A percentile compares a stretch with the other conserved stretches of the same genome.
These are phyloP conservation scores for Drosophila limbata DNA, from an alignment of 2,888 invertebrate species.

Conservation along the genomic window DNA sequence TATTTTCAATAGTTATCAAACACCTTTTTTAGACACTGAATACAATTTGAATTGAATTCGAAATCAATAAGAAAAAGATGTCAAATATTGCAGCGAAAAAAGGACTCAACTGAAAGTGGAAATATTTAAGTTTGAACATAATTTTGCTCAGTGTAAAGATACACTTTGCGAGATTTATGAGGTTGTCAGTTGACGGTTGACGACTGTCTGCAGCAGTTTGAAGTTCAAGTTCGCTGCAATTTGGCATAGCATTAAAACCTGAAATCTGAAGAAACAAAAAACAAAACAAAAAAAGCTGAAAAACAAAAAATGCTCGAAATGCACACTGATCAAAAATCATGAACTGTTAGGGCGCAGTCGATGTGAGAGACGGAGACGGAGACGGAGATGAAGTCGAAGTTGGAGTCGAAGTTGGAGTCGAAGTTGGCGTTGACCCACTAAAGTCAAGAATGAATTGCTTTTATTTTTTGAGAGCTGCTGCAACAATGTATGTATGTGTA, in stretches of 20 bases:
- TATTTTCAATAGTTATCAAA: too few relatives aligned
- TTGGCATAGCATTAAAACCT: slow-evolving; percentile 53
- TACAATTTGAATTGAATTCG: too few relatives aligned
- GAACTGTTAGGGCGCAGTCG: not conserved
- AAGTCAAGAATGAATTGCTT: slow-evolving; percentile 76
- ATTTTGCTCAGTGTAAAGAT: slow-evolving; percentile 10
- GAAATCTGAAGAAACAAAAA: slow-evolving; percentile 15
- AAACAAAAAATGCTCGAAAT: slow-evolving; percentile 36
- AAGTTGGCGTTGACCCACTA: slow-evolving; percentile 64
- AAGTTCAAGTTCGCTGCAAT: slow-evolving; percentile 82
- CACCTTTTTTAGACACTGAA: too few relatives aligned
- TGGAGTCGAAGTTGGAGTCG: not conserved
- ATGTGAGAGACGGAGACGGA: not conserved
- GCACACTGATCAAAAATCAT: slow-evolving; percentile 32
- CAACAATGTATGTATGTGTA: slow-evolving; percentile 21
- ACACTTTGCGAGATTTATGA: slow-evolving; percentile 36
- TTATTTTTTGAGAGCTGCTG: slow-evolving; percentile 42
- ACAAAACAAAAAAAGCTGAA: slow-evolving; percentile 23
- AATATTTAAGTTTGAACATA: not conserved
- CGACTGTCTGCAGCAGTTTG: slow-evolving; percentile 63
- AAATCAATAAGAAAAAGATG: too few relatives aligned
- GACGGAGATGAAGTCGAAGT: not conserved
- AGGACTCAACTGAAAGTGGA: too few relatives aligned
- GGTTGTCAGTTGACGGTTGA: slow-evolving; percentile 40
- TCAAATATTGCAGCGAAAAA: too few relatives aligned